These are phyloP conservation scores for Echeneis naucrates DNA, from an alignment of 2,797 vertebrate genomes.

Conservation along the genomic window DNA sequence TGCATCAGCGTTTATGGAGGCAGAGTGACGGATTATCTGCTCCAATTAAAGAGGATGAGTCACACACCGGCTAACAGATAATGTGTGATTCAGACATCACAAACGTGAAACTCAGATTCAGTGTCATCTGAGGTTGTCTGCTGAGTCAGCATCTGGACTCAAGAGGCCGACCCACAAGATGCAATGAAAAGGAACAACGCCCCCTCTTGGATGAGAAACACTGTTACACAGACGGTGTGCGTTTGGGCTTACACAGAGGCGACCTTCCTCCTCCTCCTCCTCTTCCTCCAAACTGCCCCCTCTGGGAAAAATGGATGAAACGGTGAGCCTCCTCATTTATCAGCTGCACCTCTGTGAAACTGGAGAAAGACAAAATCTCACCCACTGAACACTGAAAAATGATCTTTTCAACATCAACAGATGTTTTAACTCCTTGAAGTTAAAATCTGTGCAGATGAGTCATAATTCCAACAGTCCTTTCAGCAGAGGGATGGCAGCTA, in stretches of 20 bases:
- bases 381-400: not conserved
- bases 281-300: slow-evolving; percentile 45
- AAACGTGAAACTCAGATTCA: slow-evolving; percentile 1
- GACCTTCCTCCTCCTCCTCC: slow-evolving; percentile 12
- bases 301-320: slow-evolving; percentile 49
- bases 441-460: no score
- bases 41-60: slow-evolving; percentile 47
- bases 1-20: slow-evolving; percentile 49
- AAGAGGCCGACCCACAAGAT: not conserved
- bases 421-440: no score
- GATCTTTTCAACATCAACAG: not conserved
- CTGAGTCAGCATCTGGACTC: not conserved
- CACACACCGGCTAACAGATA: slow-evolving; percentile 33
- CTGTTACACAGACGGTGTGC: slow-evolving; percentile 3
- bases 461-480: no score
- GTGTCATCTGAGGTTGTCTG: no score
- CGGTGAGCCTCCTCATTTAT: slow-evolving; percentile 68
- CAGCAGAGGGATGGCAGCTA: no score
- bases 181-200: slow-evolving; percentile 9
- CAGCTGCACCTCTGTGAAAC: slow-evolving; percentile 36
- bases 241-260: slow-evolving; percentile 27
- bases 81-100: slow-evolving; percentile 12
- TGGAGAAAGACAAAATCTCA: not conserved
- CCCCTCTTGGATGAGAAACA: slow-evolving; percentile 35
- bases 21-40: slow-evolving; percentile 49